These are phyloP conservation scores for Druon quercuslanigerum DNA, from an alignment of 1,140 invertebrate genomes.

Conservation along the genomic window DNA sequence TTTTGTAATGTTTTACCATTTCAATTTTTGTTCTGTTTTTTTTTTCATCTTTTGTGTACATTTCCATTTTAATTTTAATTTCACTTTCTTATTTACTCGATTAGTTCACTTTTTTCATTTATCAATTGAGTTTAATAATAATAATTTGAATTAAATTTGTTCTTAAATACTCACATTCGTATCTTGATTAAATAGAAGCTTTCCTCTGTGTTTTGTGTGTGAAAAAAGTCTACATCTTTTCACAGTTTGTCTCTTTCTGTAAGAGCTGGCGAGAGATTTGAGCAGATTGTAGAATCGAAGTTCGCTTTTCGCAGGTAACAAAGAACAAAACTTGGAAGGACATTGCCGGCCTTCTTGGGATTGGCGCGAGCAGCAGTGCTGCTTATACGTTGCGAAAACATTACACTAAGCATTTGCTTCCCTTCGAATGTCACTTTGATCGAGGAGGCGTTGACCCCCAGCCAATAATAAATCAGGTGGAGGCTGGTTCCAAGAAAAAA, in stretches of 20 bases:
- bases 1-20: slow-evolving; percentile 9
- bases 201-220: slow-evolving; percentile 12
- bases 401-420: slow-evolving; percentile 96
- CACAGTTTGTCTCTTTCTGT: slow-evolving; percentile 38
- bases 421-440: slow-evolving; percentile 98
- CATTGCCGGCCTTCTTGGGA: slow-evolving; percentile 93
- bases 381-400: slow-evolving; percentile 98
- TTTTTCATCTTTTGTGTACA: slow-evolving; percentile 16
- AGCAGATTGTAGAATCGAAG: slow-evolving; percentile 39
- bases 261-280: neutral
- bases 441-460: slow-evolving; percentile 95
- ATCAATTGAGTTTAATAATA: neutral
- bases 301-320: slow-evolving; percentile 85
- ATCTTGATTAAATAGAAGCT: slow-evolving; percentile 18
- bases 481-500: slow-evolving; percentile 92
- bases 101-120: slow-evolving; percentile 26
- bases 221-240: slow-evolving; percentile 34
- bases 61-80: neutral
- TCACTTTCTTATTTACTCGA: neutral
- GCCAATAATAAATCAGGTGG: slow-evolving; percentile 95
- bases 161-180: slow-evolving; percentile 5
- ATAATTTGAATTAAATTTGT: neutral
- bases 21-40: neutral
- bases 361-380: slow-evolving; percentile 96
- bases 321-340: slow-evolving; percentile 99